A percentile compares a stretch with the other conserved stretches of the same genome.
Evolutionary conservation across 2,797 vertebrate genomes (phyloP).

Genomic region (Selene dorsalis): DNA sequence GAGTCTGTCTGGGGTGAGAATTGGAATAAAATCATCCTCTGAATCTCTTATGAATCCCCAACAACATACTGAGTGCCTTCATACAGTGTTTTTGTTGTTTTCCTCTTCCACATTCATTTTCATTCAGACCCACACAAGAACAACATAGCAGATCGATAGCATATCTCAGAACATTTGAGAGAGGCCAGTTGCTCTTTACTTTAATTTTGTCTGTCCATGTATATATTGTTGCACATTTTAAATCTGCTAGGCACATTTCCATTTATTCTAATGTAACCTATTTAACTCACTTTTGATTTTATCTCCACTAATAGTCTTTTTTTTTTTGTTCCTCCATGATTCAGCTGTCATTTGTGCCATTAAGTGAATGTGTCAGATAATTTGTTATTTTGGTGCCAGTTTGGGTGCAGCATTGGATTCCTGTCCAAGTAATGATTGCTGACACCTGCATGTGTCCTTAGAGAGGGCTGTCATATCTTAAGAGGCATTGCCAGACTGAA

Average conservation of each 20-base stretch:
- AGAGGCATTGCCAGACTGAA: neutral
- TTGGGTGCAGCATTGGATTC: slow-evolving; percentile 7
- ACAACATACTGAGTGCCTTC: neutral
- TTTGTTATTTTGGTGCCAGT: slow-evolving; percentile 9
- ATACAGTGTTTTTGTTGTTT: slow-evolving; percentile 3
- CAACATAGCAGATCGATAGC: neutral
- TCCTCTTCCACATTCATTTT: neutral
- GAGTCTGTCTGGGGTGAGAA: slow-evolving; percentile 13
- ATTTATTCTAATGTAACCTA: neutral
- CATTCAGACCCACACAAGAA: neutral
- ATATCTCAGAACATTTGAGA: neutral
- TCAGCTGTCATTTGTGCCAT: neutral
- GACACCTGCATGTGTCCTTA: slow-evolving; percentile 33
- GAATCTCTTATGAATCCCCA: slow-evolving; percentile 15
- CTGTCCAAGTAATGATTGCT: slow-evolving; percentile 24
- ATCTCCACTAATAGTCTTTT: neutral
- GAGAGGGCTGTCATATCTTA: slow-evolving; percentile 9
- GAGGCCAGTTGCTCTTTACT: neutral
- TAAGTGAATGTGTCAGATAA: slow-evolving; percentile 5
- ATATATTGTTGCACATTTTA: neutral
- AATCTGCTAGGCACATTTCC: neutral
- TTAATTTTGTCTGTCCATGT: neutral
- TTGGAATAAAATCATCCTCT: neutral
- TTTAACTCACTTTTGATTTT: neutral
- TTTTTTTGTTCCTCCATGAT: neutral